These are phyloP conservation scores for Urocitellus parryii DNA, from an alignment of 2,113 vertebrate species.

Conservation along the genomic window DNA sequence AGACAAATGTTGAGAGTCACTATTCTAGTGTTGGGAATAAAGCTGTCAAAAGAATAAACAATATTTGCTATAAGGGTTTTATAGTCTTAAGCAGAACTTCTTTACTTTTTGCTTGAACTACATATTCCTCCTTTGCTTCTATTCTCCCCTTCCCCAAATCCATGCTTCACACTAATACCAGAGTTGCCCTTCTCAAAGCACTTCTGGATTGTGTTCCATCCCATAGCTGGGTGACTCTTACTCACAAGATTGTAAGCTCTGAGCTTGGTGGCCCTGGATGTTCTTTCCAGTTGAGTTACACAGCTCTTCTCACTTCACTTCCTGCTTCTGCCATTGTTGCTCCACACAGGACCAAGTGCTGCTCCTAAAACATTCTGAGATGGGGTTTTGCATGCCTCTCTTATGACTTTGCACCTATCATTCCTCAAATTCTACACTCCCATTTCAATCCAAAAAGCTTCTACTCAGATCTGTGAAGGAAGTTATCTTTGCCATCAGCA, in stretches of 20 bases:
- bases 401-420: background rate
- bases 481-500: background rate
- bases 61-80: background rate
- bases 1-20: background rate
- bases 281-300: background rate
- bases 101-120: background rate
- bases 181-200: background rate
- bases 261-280: fast-evolving
- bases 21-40: background rate
- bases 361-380: no score
- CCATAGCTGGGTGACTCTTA: background rate
- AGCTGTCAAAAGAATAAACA: background rate
- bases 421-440: background rate
- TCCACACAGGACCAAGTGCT: fast-evolving
- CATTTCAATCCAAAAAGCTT: background rate
- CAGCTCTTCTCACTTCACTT: background rate
- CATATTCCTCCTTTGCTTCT: background rate
- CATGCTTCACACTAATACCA: fast-evolving
- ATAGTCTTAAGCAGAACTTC: background rate
- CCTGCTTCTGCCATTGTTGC: fast-evolving
- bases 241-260: background rate
- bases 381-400: background rate
- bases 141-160: background rate
- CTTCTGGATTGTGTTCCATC: background rate
- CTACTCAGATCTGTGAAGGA: background rate